Percentiles rank a stretch among this genome's conserved stretches.
Evolutionary conservation across 2,113 vertebrate species (phyloP).

Genomic region (Hemicordylus capensis): DNA sequence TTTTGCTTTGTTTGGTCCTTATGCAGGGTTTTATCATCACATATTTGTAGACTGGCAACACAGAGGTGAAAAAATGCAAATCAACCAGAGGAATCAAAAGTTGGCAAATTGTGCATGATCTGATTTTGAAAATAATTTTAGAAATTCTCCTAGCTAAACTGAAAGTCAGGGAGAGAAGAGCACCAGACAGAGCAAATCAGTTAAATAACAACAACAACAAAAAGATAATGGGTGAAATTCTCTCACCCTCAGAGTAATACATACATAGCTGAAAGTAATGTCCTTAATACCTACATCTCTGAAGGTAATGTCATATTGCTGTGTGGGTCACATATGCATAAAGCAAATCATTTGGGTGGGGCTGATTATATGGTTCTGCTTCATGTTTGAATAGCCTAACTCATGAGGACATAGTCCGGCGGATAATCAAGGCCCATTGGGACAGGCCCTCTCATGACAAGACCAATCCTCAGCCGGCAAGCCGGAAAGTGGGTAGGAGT

Average conservation of each 20-base stretch:
- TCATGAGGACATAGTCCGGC: no score
- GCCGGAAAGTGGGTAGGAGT: no score
- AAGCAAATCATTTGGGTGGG: not conserved
- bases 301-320: no score
- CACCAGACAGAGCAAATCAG: not conserved
- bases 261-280: no score
- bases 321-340: not conserved
- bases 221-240: not conserved
- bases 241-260: not conserved
- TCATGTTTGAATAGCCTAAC: no score
- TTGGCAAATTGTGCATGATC: not conserved
- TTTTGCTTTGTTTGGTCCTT: no score
- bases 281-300: no score
- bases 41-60: not conserved
- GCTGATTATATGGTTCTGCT: not conserved
- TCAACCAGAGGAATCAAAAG: not conserved
- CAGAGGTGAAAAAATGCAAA: not conserved
- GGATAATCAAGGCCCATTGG: no score
- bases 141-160: not conserved
- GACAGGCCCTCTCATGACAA: no score
- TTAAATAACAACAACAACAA: not conserved
- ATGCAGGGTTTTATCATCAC: no score
- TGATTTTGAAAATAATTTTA: not conserved
- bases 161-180: not conserved
- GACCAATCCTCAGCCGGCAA: no score